These are phyloP conservation scores for Phyto melanocephala DNA, from an alignment of 2,888 invertebrate genomes.

Conservation along the genomic window DNA sequence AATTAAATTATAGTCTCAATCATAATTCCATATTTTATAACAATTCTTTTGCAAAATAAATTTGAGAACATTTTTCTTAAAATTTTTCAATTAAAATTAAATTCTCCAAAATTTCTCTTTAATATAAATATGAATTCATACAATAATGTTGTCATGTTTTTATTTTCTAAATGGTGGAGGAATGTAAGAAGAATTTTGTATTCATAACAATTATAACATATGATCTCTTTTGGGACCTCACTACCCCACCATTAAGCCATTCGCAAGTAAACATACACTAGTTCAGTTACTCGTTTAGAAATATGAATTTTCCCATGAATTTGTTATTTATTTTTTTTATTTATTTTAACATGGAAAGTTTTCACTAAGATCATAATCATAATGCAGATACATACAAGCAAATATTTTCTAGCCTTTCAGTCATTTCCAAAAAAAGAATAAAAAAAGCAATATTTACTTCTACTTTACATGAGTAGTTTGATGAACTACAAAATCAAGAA, in stretches of 20 bases:
- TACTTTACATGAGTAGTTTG: neutral
- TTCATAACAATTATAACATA: neutral
- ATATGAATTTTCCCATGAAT: slow-evolving; percentile 4
- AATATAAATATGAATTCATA: too few species aligned
- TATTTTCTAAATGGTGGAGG: too few species aligned
- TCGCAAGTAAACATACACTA: neutral
- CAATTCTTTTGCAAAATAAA: too few species aligned
- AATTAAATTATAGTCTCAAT: too few species aligned
- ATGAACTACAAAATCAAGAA: too few species aligned
- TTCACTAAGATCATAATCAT: neutral
- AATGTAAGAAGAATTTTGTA: neutral
- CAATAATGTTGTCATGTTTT: too few species aligned
- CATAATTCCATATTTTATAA: too few species aligned
- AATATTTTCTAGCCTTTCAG: neutral
- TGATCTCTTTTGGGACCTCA: neutral
- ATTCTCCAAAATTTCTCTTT: too few species aligned
- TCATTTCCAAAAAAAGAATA: neutral
- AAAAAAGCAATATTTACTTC: too few species aligned
- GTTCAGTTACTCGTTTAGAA: neutral
- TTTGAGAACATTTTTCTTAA: too few species aligned
- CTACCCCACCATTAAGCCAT: neutral
- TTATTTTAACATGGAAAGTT: neutral
- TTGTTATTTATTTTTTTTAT: neutral
- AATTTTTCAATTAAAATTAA: too few species aligned
- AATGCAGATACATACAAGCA: neutral